A percentile compares a stretch with the other conserved stretches of the same genome.
Conservation (phyloP, 2,888 invertebrate species). For the Allygus modestus region DNA sequence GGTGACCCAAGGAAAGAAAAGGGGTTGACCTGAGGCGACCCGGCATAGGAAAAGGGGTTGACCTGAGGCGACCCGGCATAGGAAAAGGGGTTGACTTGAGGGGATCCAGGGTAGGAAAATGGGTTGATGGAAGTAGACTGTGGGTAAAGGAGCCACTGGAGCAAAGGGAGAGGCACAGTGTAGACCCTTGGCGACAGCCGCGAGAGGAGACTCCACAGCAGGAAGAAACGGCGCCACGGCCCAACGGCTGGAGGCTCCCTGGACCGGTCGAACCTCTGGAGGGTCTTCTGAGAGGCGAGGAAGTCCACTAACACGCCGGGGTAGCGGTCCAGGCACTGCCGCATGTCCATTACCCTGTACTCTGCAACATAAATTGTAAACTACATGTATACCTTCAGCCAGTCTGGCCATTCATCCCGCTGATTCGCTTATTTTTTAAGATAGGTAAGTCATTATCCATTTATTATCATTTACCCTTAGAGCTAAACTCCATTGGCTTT, state of each 20-base stretch:
- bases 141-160: background rate
- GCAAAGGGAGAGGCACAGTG: background rate
- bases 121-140: background rate
- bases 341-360: slow-evolving; percentile 25
- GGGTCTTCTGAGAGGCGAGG: background rate
- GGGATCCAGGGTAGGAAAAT: background rate
- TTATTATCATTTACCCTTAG: too few species aligned
- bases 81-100: background rate
- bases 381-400: too few species aligned
- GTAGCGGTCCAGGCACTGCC: slow-evolving; percentile 25
- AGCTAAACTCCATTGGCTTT: too few species aligned
- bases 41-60: background rate
- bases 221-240: background rate
- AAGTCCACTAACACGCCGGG: background rate
- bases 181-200: background rate
- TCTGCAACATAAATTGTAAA: background rate
- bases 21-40: background rate
- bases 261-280: background rate
- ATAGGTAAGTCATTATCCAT: too few species aligned
- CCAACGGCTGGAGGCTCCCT: background rate
- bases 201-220: background rate
- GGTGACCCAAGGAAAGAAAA: background rate
- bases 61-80: background rate
- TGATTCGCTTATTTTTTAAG: too few species aligned
- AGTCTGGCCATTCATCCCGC: too few species aligned